A percentile compares a stretch with the other conserved stretches of the same genome.
Evolutionary conservation across 2,888 invertebrate genomes (phyloP).

Genomic region (Leptothorax acervorum): DNA sequence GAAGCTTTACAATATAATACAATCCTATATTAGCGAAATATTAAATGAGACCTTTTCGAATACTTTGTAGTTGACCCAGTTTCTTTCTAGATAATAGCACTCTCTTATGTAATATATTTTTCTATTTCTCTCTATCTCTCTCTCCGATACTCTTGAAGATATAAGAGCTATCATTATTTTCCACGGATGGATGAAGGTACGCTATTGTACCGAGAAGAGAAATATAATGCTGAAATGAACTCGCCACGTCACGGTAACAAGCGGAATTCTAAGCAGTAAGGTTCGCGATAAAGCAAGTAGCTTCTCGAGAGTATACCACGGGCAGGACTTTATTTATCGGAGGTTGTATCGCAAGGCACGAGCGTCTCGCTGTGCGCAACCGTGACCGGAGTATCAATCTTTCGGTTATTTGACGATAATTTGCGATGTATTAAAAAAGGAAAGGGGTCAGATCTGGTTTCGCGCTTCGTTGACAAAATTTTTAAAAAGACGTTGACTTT

Average conservation of each 20-base stretch:
- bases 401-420: slow-evolving; percentile 15
- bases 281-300: slow-evolving; percentile 47
- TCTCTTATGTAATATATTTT: slow-evolving; percentile 17
- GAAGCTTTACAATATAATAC: not conserved
- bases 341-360: slow-evolving; percentile 35
- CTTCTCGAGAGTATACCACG: slow-evolving; percentile 20
- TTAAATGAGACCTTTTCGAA: slow-evolving; percentile 6
- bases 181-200: slow-evolving; percentile 22
- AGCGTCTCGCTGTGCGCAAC: not conserved
- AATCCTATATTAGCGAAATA: slow-evolving; percentile 13
- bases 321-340: slow-evolving; percentile 42
- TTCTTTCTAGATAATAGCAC: slow-evolving; percentile 5
- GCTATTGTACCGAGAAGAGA: slow-evolving; percentile 21
- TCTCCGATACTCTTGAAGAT: slow-evolving; percentile 25
- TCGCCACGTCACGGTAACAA: slow-evolving; percentile 47
- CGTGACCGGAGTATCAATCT: slow-evolving; percentile 40
- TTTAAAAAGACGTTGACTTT: not conserved
- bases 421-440: slow-evolving; percentile 10
- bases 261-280: slow-evolving; percentile 46
- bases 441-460: not conserved
- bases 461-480: slow-evolving; percentile 4
- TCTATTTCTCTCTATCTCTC: slow-evolving; percentile 32
- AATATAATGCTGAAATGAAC: slow-evolving; percentile 51
- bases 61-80: not conserved
- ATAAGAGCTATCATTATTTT: slow-evolving; percentile 48